Percentiles rank a stretch among this genome's conserved stretches.
These are phyloP conservation scores for Neoseiulus cucumeris DNA, from an alignment of 1,140 invertebrate species.

Conservation along the genomic window DNA sequence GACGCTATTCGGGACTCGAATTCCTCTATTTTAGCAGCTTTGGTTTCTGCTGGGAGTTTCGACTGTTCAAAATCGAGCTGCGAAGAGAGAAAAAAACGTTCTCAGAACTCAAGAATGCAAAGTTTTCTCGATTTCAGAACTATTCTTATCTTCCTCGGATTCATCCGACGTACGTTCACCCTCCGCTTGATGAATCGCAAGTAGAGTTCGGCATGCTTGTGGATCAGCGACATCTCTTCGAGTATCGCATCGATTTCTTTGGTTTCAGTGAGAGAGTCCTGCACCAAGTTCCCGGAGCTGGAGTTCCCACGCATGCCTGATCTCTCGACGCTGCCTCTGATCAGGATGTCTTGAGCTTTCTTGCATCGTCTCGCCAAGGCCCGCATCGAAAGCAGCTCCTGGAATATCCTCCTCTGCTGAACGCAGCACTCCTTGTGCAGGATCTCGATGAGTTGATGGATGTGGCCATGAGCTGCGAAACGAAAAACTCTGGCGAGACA, in stretches of 20 bases:
- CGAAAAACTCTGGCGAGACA: neutral
- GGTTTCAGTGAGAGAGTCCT: conserved; percentile 26
- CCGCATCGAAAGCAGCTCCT: neutral
- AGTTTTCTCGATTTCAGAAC: no score
- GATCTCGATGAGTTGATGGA: conserved; percentile 45
- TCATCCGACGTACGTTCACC: conserved; percentile 47
- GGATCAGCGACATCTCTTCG: conserved; percentile 73
- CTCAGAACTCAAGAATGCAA: no score
- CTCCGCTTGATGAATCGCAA: conserved; percentile 63
- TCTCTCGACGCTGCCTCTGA: neutral
- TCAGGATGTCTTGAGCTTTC: neutral
- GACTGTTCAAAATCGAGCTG: conserved; percentile 9
- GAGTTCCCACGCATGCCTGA: neutral
- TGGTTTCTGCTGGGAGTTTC: conserved; percentile 40
- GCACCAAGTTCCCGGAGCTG: neutral
- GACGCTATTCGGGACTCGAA: conserved; percentile 49
- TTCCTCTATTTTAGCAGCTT: conserved; percentile 32
- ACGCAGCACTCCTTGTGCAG: conserved; percentile 70
- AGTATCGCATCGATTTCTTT: conserved; percentile 70
- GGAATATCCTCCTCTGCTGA: conserved; percentile 35
- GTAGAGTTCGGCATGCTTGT: conserved; percentile 72
- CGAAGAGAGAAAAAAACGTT: neutral
- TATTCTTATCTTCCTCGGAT: no score
- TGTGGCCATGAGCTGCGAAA: conserved; percentile 42
- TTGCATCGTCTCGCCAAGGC: neutral